Evolutionary conservation across 2,113 vertebrate species (phyloP).

Genomic region (Hemibagrus wyckioides): DNA sequence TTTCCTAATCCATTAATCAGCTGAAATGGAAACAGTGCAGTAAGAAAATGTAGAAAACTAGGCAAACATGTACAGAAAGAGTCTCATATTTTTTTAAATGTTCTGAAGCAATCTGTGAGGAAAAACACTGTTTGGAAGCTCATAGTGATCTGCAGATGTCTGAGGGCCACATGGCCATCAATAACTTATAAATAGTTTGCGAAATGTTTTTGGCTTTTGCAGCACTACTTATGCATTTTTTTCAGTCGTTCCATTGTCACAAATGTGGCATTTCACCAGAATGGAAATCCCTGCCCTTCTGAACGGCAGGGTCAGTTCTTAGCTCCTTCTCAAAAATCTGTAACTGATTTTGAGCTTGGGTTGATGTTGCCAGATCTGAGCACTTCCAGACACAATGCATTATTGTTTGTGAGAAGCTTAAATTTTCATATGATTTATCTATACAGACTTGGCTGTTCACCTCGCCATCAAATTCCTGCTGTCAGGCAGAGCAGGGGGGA

Average conservation of each 20-base stretch:
- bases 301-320: conserved; percentile 57
- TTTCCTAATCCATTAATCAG: background rate
- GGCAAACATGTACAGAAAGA: background rate
- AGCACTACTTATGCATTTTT: conserved; percentile 13
- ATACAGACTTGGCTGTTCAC: conserved; percentile 62
- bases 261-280: conserved; percentile 50
- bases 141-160: conserved; percentile 14
- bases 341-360: conserved; percentile 63
- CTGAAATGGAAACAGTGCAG: background rate
- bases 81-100: background rate
- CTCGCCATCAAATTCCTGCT: conserved; percentile 56
- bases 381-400: conserved; percentile 50
- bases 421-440: conserved; percentile 65
- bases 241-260: conserved; percentile 11
- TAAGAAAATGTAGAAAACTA: background rate
- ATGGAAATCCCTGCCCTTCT: conserved; percentile 58
- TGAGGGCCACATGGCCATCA: conserved; percentile 19
- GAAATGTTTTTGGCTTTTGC: conserved; percentile 29
- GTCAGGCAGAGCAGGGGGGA: conserved; percentile 48
- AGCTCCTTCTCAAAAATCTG: conserved; percentile 58
- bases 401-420: conserved; percentile 66
- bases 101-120: background rate
- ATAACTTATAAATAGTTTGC: conserved; percentile 23
- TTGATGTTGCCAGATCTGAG: conserved; percentile 54
- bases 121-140: background rate